Evolutionary conservation across 2,888 invertebrate genomes (phyloP), one percentile per base, ranked within the genome.

Genomic region (Noctua fimbriata): DNA sequence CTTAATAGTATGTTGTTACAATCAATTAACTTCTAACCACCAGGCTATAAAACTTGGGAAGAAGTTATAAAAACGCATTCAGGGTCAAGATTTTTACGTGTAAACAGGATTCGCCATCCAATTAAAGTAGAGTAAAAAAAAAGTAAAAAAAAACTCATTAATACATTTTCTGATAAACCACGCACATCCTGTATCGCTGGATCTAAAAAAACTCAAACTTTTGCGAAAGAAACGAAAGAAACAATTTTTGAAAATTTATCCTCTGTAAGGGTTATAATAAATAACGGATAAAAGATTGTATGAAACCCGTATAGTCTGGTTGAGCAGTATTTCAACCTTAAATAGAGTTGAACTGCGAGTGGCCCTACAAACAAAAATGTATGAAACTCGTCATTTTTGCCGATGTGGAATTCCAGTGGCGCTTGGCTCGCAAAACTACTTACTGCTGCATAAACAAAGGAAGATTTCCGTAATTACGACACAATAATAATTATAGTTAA

Each of bases 81-180:
- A 76, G 3, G 76, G 78, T 28, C 76, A 78, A 28, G 14, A 28
- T 28, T 76, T 67, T 66, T 76, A 1, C 28, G 18, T 67, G 21
- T 58, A 47, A 49, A 69, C 36, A 69, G 18, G 58, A 60, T 49
- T 41, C 4, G 58, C 28, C 28, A 18, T 36, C 24, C 9, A 44
- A 44, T 55, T 16, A 52, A 41, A 36, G 5, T 36, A 5, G 36
- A 36, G 36, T 36, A 36, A 36, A 36, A 36, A 71, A 28, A 1
- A 2, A 60, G 18, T 16, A 28, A 32, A 63, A 63, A 60, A 63
- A 7, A 60, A 28, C 28, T 58, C n/a, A 28, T n/a, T 12, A 10
- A n/a, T 55, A 12, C 24, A 58, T 60, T 12, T 2, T n/a, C 5
- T n/a, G n/a, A 58, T 58, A 58, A 1, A 58, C n/a, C n/a, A 58